These are phyloP conservation scores for Hydrotaea diabolus DNA, from an alignment of 2,888 invertebrate species.

Conservation along the genomic window DNA sequence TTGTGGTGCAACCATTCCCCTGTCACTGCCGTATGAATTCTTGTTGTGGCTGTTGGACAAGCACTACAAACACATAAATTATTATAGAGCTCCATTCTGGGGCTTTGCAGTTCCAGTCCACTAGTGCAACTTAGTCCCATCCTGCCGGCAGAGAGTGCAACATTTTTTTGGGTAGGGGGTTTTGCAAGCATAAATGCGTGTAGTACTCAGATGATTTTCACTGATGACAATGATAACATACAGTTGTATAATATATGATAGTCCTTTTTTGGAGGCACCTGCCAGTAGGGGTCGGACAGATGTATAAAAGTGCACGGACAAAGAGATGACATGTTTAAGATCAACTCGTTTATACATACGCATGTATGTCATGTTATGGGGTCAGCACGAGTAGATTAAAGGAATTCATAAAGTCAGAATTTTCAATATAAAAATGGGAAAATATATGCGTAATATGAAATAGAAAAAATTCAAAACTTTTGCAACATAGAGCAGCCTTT, in stretches of 20 bases:
- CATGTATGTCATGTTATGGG: no score
- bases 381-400: no score
- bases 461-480: no score
- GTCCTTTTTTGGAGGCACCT: slow-evolving; percentile 34
- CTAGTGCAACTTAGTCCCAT: slow-evolving; percentile 1
- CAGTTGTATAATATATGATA: slow-evolving; percentile 54
- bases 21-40: slow-evolving; percentile 31
- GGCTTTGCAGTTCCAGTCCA: slow-evolving; percentile 26
- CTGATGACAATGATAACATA: slow-evolving; percentile 53
- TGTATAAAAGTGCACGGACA: neutral
- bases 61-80: slow-evolving; percentile 61
- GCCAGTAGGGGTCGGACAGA: neutral
- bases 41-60: slow-evolving; percentile 39
- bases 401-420: no score
- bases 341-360: neutral
- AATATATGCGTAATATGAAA: no score
- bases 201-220: slow-evolving; percentile 48
- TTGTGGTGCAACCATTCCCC: neutral
- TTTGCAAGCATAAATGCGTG: slow-evolving; percentile 35
- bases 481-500: no score
- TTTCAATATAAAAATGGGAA: no score
- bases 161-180: slow-evolving; percentile 49
- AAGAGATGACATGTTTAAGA: slow-evolving; percentile 8
- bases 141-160: slow-evolving; percentile 23
- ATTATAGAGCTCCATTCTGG: slow-evolving; percentile 55